These are phyloP conservation scores for Chromobotia macracanthus DNA, from an alignment of 2,797 vertebrate species.

Conservation along the genomic window DNA sequence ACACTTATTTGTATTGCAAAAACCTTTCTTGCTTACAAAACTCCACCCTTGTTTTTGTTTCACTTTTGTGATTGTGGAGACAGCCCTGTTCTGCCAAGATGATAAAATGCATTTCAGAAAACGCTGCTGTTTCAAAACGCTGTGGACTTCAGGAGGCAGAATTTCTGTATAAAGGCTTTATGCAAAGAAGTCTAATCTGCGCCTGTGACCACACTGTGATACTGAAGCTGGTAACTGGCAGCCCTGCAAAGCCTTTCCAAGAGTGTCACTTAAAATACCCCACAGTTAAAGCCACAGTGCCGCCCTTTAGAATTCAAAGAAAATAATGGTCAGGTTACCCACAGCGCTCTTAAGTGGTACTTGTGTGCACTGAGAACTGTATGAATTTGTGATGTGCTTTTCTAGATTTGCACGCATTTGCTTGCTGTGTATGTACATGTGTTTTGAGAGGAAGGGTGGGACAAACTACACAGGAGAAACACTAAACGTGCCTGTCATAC, in stretches of 20 bases:
- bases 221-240: constrained; percentile 31
- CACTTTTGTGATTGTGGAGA: no score
- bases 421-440: constrained; percentile 17
- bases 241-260: constrained; percentile 12
- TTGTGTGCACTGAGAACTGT: neutral
- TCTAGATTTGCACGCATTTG: neutral
- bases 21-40: no score
- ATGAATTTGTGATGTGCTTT: constrained; percentile 14
- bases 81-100: no score
- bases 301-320: constrained; percentile 19
- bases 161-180: neutral
- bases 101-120: neutral
- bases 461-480: constrained; percentile 33
- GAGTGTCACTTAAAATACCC: constrained; percentile 47
- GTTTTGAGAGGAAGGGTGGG: constrained; percentile 20
- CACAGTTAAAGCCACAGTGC: constrained; percentile 25
- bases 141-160: neutral
- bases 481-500: constrained; percentile 31
- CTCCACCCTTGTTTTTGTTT: no score
- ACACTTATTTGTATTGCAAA: neutral
- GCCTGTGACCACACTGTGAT: constrained; percentile 13
- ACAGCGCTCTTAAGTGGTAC: constrained; percentile 22
- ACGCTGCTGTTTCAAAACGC: neutral
- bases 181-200: neutral
- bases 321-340: constrained; percentile 31